Percentiles rank a stretch among this genome's conserved stretches.
Evolutionary conservation across 2,888 invertebrate species (phyloP).

Genomic region (Idaea straminata): DNA sequence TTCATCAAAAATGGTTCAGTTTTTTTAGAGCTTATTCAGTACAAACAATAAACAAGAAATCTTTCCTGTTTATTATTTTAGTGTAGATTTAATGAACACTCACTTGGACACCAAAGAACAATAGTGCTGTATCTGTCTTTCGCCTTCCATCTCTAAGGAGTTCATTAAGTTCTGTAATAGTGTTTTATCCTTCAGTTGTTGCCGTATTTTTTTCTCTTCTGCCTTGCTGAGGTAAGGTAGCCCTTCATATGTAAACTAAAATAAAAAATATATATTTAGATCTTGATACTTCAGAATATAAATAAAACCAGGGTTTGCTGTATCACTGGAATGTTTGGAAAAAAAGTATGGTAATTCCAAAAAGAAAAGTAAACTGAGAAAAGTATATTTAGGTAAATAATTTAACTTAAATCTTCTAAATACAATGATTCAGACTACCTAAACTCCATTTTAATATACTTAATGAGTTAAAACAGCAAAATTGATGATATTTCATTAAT

Average conservation of each 20-base stretch:
- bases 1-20: too few species aligned
- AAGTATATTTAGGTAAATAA: too few species aligned
- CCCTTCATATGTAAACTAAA: conserved; percentile 84
- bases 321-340: too few species aligned
- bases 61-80: too few species aligned
- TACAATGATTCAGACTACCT: too few species aligned
- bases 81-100: conserved; percentile 20
- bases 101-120: conserved; percentile 67
- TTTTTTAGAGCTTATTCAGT: too few species aligned
- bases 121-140: conserved; percentile 51
- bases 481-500: too few species aligned
- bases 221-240: conserved; percentile 82
- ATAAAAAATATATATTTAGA: conserved; percentile 18
- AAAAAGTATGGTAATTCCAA: too few species aligned
- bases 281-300: background rate
- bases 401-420: too few species aligned
- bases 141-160: conserved; percentile 50
- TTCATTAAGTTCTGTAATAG: conserved; percentile 42
- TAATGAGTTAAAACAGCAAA: too few species aligned
- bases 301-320: background rate
- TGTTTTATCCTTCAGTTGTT: conserved; percentile 52
- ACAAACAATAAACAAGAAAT: background rate
- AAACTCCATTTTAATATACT: too few species aligned
- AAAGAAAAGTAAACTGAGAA: too few species aligned
- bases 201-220: conserved; percentile 65